These are phyloP conservation scores for silkworm (Bombyx mori) DNA, from an alignment of 1,140 invertebrate species.

Conservation along the genomic window DNA sequence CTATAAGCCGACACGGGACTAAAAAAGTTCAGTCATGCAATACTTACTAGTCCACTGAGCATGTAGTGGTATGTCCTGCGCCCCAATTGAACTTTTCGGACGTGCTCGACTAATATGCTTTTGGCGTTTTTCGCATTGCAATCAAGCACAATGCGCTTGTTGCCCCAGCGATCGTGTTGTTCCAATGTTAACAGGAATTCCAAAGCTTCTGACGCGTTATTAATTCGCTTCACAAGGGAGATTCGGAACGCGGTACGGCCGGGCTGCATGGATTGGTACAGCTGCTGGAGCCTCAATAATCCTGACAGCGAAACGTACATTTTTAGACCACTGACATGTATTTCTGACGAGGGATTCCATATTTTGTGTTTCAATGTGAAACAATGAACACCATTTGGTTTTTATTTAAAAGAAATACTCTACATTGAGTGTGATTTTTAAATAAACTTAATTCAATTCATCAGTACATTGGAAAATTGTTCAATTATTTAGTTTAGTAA, in stretches of 20 bases:
- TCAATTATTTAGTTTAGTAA: too few species aligned
- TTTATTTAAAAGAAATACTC: too few species aligned
- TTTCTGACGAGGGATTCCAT: too few species aligned
- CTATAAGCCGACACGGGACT: too few species aligned
- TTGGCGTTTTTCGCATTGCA: conserved; percentile 91
- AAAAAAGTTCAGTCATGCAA: conserved; percentile 2
- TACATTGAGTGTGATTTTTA: too few species aligned
- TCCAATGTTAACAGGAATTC: conserved; percentile 85
- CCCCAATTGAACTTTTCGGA: conserved; percentile 87
- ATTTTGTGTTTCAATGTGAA: too few species aligned
- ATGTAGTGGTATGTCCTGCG: conserved; percentile 94
- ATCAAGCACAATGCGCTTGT: conserved; percentile 91
- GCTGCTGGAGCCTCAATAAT: conserved; percentile 54
- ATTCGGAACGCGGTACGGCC: conserved; percentile 87
- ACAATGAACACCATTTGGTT: too few species aligned
- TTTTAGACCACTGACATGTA: not conserved
- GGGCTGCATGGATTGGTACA: conserved; percentile 54
- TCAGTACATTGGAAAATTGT: too few species aligned
- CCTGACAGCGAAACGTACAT: conserved; percentile 71
- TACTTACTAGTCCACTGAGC: conserved; percentile 89
- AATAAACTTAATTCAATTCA: too few species aligned
- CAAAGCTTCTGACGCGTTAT: conserved; percentile 84
- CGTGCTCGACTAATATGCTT: conserved; percentile 89
- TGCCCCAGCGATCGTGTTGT: conserved; percentile 85
- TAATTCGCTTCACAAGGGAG: conserved; percentile 85